These are phyloP conservation scores for Hydrocynus forskahlii DNA, from an alignment of 2,797 vertebrate species.

Conservation along the genomic window DNA sequence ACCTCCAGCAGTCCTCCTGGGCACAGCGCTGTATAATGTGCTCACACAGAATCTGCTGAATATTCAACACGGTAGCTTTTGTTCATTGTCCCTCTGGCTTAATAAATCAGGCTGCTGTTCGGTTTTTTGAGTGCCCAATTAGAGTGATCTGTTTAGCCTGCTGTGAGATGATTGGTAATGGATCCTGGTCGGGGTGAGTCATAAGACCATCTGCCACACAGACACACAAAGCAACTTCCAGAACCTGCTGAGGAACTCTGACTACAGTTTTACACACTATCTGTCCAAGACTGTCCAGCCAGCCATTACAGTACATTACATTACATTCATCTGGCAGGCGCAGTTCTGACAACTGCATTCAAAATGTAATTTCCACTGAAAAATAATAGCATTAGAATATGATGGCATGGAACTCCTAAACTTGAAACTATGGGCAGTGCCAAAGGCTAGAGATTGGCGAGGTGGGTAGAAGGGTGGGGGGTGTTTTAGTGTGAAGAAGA, in stretches of 20 bases:
- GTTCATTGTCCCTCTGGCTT: constrained; percentile 31
- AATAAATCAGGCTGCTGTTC: constrained; percentile 40
- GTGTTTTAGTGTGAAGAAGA: no score
- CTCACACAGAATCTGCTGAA: constrained; percentile 16
- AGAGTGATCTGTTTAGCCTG: constrained; percentile 26
- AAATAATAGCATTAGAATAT: neutral
- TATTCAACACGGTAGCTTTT: constrained; percentile 31
- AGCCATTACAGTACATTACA: no score
- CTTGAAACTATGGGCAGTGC: no score
- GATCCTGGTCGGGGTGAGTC: constrained; percentile 32
- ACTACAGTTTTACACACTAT: neutral
- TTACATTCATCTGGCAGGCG: no score
- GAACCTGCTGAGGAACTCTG: neutral
- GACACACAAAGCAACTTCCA: neutral
- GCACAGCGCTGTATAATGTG: neutral
- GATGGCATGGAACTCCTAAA: no score
- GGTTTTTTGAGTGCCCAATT: constrained; percentile 46
- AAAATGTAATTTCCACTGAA: neutral
- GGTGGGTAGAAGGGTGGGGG: no score
- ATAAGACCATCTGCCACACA: constrained; percentile 19
- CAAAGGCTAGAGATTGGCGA: no score
- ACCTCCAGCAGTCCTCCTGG: neutral
- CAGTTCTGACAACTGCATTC: no score
- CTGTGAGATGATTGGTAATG: constrained; percentile 36
- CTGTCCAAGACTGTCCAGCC: neutral